A percentile compares a stretch with the other conserved stretches of the same genome.
Conservation (phyloP, 2,797 vertebrate genomes). For the Psittacula echo region DNA sequence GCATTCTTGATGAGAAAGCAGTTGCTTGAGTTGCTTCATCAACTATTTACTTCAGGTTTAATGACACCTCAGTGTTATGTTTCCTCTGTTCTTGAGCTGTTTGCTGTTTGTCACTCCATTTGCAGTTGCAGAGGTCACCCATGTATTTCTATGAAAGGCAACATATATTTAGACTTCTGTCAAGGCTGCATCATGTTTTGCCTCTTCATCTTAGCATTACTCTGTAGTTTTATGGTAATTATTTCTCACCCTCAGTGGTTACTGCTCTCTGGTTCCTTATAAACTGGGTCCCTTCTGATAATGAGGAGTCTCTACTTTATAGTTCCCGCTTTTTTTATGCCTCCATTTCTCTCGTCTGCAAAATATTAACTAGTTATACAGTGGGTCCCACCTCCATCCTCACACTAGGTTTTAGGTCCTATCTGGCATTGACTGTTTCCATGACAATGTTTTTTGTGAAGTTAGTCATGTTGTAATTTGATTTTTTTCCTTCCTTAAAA, state of each 20-base stretch:
- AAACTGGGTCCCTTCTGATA: background rate
- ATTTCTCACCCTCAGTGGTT: background rate
- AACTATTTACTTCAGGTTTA: constrained; percentile 33
- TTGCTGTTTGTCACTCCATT: constrained; percentile 19
- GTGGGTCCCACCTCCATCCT: background rate
- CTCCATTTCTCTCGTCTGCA: background rate
- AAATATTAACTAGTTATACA: background rate
- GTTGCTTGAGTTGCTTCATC: constrained; percentile 6
- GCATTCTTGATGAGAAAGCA: constrained; percentile 10
- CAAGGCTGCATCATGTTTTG: background rate
- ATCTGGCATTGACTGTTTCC: background rate
- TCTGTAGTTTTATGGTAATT: background rate
- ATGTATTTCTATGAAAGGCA: background rate
- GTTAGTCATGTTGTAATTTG: background rate
- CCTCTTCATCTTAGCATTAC: background rate
- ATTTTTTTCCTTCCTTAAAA: background rate
- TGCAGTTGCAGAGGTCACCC: background rate
- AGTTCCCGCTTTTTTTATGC: background rate
- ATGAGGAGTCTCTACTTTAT: background rate
- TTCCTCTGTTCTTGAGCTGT: background rate
- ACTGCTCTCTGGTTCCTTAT: background rate
- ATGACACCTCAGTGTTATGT: constrained; percentile 8
- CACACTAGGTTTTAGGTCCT: background rate
- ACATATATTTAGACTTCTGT: background rate
- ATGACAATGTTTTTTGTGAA: background rate